Base-by-base conservation (phyloP, 2,797 vertebrate genomes). In the Sus cebifrons region DNA sequence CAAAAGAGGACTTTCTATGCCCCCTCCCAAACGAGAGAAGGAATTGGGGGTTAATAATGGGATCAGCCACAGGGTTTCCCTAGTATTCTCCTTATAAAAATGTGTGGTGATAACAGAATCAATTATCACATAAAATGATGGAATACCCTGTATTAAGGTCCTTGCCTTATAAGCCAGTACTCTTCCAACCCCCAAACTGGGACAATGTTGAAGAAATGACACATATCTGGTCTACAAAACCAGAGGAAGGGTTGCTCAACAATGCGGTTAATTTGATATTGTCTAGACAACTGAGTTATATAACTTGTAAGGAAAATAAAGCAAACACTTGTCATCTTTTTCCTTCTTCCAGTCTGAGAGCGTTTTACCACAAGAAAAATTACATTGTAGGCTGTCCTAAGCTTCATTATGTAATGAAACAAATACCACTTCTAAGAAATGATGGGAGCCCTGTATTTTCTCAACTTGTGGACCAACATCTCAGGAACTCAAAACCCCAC, bases 251-350 rank as follows among this genome's bases (percentile, higher is more conserved):
- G 6, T 40, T 88, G 44, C 36, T 74, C 89, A 95, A 88, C 17
- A 73, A 56, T 49, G 64, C 16, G 9, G 71, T 73, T 91, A 73
- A 89, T 75, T 91, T 91, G 79, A 44, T 21, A 36, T 32, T 81
- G 92, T 92, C 65, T 89, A 88, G 65, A 94, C 86, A 86, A 74
- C 14, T 68, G 15, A 77, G 65, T 83, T 95, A 77, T 20, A 16
- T 77, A 91, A 91, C 12, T 67, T 92, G 54, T 40, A 29, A 93
- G 60, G 20, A 64, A 71, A 36, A 68, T 68, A 74, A 74, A 86
- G n/a, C 21, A 70, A 92, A 52, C 44, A 62, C 71, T 77, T 90
- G 29, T 58, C 32, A n/a, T 54, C 18, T 20, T 91, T 86, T 75
- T 27, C 77, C 71, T 87, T 86, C 77, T 96, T 92, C 52, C 6